A percentile compares a stretch with the other conserved stretches of the same genome.
phyloP scores from a whole-genome alignment of 2,888 invertebrate species.

The Amitus sp. region DNA sequence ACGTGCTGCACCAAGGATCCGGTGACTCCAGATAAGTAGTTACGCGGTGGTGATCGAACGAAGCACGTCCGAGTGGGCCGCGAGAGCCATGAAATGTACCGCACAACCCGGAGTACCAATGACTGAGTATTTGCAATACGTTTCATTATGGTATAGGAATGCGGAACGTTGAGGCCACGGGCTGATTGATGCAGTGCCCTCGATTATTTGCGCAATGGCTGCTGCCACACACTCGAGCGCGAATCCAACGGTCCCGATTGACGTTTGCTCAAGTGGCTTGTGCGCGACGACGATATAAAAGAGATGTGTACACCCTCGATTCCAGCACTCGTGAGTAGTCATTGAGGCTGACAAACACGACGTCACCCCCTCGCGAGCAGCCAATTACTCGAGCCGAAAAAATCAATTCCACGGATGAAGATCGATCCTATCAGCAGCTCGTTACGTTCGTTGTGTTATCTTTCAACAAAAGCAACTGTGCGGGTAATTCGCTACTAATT shows the following conservation, averaged over 20 bases:
- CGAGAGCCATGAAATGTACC: slow-evolving; percentile 59
- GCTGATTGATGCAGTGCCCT: slow-evolving; percentile 54
- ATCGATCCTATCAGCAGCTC: too few relatives aligned
- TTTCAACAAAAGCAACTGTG: not conserved
- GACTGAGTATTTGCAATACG: slow-evolving; percentile 55
- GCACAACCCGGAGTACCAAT: slow-evolving; percentile 50
- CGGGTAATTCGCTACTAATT: not conserved
- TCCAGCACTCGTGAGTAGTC: slow-evolving; percentile 4
- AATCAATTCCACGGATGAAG: too few relatives aligned
- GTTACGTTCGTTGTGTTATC: not conserved
- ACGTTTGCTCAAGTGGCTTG: slow-evolving; percentile 9
- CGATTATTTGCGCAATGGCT: slow-evolving; percentile 49
- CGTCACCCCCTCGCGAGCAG: not conserved
- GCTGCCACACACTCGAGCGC: slow-evolving; percentile 15
- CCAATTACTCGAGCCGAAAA: too few relatives aligned
- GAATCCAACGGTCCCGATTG: slow-evolving; percentile 1
- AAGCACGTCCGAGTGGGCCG: slow-evolving; percentile 29
- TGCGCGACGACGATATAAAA: slow-evolving; percentile 5
- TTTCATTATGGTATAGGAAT: slow-evolving; percentile 35
- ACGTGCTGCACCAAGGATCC: slow-evolving; percentile 2
- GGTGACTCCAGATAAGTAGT: slow-evolving; percentile 28
- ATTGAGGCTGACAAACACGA: not conserved
- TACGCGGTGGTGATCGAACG: slow-evolving; percentile 14
- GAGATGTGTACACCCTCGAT: slow-evolving; percentile 2
- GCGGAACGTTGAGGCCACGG: slow-evolving; percentile 14